phyloP scores from a whole-genome alignment of 2,888 invertebrate genomes.

The Metallyticus violacea region DNA sequence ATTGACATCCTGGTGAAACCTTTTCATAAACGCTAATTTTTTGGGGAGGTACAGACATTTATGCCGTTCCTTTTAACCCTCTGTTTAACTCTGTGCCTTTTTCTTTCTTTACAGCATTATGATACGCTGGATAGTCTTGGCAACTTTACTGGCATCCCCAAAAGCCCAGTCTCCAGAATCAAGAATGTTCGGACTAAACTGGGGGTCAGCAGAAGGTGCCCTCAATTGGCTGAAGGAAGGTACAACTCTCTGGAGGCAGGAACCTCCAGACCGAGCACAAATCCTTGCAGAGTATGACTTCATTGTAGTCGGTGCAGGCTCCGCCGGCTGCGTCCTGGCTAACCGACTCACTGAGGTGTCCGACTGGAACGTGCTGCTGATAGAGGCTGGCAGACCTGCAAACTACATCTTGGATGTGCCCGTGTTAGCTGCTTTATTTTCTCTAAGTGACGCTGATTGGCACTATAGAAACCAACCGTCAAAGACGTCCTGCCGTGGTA shows the following conservation, averaged over 20 bases:
- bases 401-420: conserved; percentile 10
- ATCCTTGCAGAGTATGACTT: conserved; percentile 5
- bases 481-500: not conserved
- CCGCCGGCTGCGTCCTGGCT: conserved; percentile 2
- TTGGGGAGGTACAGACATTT: no score
- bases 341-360: not conserved
- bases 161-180: not conserved
- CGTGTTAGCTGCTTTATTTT: not conserved
- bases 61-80: no score
- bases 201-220: not conserved
- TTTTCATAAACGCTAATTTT: no score
- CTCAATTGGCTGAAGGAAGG: not conserved
- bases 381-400: conserved; percentile 13
- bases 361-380: conserved; percentile 8
- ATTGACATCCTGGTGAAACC: no score
- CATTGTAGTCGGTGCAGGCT: conserved; percentile 7
- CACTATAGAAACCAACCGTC: not conserved
- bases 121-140: not conserved
- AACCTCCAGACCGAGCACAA: not conserved
- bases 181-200: not conserved
- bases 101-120: not conserved
- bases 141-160: not conserved
- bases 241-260: not conserved
- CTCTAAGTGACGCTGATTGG: not conserved
- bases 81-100: no score